Base-by-base conservation (phyloP, 37 sponge, comb jelly and placozoan species). In the Beroe ovata region DNA sequence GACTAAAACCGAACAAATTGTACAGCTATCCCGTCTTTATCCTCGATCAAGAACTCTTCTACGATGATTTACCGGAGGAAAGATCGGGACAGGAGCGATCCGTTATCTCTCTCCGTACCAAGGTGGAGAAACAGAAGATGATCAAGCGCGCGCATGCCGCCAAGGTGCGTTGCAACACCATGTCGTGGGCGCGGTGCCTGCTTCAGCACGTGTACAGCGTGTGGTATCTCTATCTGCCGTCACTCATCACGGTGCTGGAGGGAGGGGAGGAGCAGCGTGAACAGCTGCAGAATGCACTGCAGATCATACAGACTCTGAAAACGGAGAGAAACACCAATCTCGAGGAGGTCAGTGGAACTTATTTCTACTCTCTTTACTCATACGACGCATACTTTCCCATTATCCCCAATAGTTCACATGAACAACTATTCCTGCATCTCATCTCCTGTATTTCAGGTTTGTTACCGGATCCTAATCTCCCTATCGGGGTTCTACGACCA, bases 121-220 rank as follows among this genome's bases (percentile, higher is more conserved):
- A 77, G 38, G 84, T 77, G 16, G 84, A 77, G 84, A 77, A 77
- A 19, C 84, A 77, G 84, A 77, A 77, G 28, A 77, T 77, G 84
- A 22, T 39, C 4, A 77, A 77, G 28, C 84, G 84, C 33, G 42
- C 54, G n/a, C 42, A 16, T 14, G 54, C 84, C 21, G 84, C 84
- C 47, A 77, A 77, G 54, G 33, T 42, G 54, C 84, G 84, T 26
- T 40, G 29, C 33, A 42, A 39, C 84, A 77, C 84, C 11, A 30
- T 42, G 22, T 8, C 84, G n/a, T 77, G 84, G 84, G 33, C 69
- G 32, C 25, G 84, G 54, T 77, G 84, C 41, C 54, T 77, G 47
- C 26, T 77, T 22, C 84, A 77, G 47, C 84, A 77, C 28, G 84
- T 77, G 21, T 77, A 77, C 54, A 33, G 54, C n/a, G 84, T 77